These are phyloP conservation scores for Hydra vulgaris DNA, from an alignment of 30 jellyfish, hydroid and myxozoan species.

Conservation along the genomic window DNA sequence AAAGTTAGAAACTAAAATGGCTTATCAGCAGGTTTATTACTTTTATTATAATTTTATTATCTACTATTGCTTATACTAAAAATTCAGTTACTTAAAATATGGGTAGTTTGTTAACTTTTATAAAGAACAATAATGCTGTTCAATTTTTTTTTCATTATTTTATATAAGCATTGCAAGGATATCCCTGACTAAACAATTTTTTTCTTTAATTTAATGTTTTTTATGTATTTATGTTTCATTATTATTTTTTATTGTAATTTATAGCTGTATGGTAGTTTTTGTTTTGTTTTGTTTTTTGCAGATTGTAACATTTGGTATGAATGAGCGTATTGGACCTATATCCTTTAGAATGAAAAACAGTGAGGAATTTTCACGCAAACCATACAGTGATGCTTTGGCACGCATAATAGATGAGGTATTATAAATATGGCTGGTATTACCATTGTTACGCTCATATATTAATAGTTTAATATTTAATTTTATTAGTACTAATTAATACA, in stretches of 20 bases:
- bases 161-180: too few species aligned
- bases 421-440: not conserved
- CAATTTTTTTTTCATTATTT: not conserved
- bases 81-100: too few species aligned
- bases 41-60: too few species aligned
- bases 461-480: too few species aligned
- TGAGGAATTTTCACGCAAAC: constrained; percentile 58
- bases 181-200: too few species aligned
- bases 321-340: constrained; percentile 77
- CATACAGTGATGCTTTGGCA: constrained; percentile 87
- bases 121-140: too few species aligned
- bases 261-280: not conserved
- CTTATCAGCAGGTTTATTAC: constrained; percentile 97
- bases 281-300: constrained; percentile 8
- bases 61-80: too few species aligned
- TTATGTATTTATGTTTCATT: too few species aligned
- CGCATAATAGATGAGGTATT: constrained; percentile 74
- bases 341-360: constrained; percentile 61
- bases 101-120: too few species aligned
- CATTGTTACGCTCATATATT: not conserved
- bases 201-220: too few species aligned
- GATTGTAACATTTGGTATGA: constrained; percentile 92
- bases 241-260: too few species aligned
- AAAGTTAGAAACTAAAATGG: constrained; percentile 74
- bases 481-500: not conserved